Evolutionary conservation across 35 echinoderm and acorn worm species (phyloP).

Genomic region (Holothuria glaberrima): DNA sequence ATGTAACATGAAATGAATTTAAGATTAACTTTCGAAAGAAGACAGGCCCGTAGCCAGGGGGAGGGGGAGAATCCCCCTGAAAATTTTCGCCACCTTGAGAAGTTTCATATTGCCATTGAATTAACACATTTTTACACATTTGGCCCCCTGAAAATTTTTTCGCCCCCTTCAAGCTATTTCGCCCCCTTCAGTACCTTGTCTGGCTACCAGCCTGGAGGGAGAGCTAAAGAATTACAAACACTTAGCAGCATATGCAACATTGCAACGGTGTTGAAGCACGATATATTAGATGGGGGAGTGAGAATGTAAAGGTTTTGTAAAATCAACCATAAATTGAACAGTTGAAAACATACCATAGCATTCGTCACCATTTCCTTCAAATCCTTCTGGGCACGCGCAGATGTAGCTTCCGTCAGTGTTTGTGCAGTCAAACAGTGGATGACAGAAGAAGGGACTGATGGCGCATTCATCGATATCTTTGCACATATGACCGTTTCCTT

Average conservation of each 20-base stretch:
- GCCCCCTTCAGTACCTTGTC: too few relatives aligned
- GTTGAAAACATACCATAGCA: slow-evolving; percentile 50
- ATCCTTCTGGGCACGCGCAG: slow-evolving; percentile 54
- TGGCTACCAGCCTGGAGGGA: too few relatives aligned
- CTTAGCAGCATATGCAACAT: not conserved
- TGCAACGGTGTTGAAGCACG: not conserved
- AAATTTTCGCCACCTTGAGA: too few relatives aligned
- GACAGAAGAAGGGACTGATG: slow-evolving; percentile 37
- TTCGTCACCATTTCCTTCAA: slow-evolving; percentile 38
- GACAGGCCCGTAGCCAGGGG: too few relatives aligned
- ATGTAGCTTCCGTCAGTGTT: slow-evolving; percentile 48
- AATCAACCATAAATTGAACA: not conserved
- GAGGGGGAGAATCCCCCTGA: too few relatives aligned
- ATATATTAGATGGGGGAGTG: not conserved
- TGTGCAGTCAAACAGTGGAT: slow-evolving; percentile 23
- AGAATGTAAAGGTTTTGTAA: not conserved
- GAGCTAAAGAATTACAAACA: not conserved
- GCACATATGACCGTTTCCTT: slow-evolving; percentile 60
- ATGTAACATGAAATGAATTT: too few relatives aligned
- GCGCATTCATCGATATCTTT: slow-evolving; percentile 64
- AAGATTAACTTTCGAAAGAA: too few relatives aligned
- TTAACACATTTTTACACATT: too few relatives aligned
- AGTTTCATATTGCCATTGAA: too few relatives aligned
- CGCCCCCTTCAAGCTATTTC: too few relatives aligned
- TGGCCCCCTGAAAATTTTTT: too few relatives aligned